phyloP scores from a whole-genome alignment of 2,113 vertebrate genomes.

The Trematomus loennbergii region DNA sequence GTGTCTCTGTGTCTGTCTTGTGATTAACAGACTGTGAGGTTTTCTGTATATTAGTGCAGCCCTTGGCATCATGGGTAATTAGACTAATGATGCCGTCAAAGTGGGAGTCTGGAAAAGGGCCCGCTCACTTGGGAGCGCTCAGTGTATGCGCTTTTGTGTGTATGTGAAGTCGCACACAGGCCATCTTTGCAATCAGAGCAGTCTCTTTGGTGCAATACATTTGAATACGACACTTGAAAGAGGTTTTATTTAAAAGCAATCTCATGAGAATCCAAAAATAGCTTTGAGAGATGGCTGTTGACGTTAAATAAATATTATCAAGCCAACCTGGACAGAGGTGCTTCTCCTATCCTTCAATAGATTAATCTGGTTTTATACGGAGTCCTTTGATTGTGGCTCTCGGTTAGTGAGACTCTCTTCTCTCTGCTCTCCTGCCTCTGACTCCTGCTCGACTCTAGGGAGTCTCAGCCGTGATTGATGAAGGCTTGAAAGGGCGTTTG shows the following conservation, averaged over 20 bases:
- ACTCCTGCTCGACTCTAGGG: conserved; percentile 62
- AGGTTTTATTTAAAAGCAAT: conserved; percentile 58
- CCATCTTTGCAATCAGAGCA: conserved; percentile 56
- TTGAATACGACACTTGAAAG: conserved; percentile 67
- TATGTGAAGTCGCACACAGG: conserved; percentile 7
- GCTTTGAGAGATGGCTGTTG: conserved; percentile 45
- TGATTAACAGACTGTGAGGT: conserved; percentile 75
- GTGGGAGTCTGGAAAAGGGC: conserved; percentile 68
- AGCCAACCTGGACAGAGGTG: conserved; percentile 39
- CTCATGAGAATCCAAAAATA: conserved; percentile 57
- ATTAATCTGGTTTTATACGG: conserved; percentile 38
- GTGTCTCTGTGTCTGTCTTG: conserved; percentile 63
- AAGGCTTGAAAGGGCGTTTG: conserved; percentile 75
- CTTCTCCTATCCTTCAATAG: conserved; percentile 35
- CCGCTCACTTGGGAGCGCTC: conserved; percentile 57
- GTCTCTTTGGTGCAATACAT: conserved; percentile 53
- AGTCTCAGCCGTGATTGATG: conserved; percentile 74
- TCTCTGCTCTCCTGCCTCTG: conserved; percentile 47
- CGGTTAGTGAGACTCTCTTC: conserved; percentile 24
- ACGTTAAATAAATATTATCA: conserved; percentile 38
- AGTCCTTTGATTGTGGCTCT: conserved; percentile 59
- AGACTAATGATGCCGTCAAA: conserved; percentile 82
- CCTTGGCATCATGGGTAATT: conserved; percentile 81
- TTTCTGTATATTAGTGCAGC: conserved; percentile 76
- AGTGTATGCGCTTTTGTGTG: not conserved